Evolutionary conservation across 1,140 invertebrate species (phyloP).

Genomic region (Gonioctena quinquepunctata): DNA sequence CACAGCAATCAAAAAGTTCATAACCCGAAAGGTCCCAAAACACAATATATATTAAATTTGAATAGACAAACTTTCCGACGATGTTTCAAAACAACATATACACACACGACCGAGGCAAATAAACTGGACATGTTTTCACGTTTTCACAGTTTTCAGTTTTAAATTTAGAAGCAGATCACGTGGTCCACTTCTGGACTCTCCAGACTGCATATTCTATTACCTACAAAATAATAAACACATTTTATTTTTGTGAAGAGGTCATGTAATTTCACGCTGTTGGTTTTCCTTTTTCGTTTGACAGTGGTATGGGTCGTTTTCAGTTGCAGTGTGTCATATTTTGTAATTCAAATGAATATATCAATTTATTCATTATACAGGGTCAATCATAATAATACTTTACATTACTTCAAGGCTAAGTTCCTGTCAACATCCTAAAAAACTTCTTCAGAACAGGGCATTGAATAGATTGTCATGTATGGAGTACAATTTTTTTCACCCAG

Average conservation of each 20-base stretch:
- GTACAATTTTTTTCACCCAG: too few relatives aligned
- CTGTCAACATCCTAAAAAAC: too few relatives aligned
- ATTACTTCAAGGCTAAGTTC: too few relatives aligned
- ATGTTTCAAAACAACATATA: not conserved
- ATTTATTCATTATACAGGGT: too few relatives aligned
- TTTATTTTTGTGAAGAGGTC: not conserved
- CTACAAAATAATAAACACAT: not conserved
- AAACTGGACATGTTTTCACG: constrained; percentile 11
- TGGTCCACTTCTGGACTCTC: constrained; percentile 15
- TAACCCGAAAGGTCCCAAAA: not conserved
- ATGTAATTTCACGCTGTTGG: not conserved
- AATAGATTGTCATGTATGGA: too few relatives aligned
- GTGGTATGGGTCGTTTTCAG: too few relatives aligned
- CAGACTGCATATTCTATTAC: constrained; percentile 7
- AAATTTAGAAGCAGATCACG: constrained; percentile 24
- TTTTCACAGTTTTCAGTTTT: not conserved
- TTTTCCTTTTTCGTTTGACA: too few relatives aligned
- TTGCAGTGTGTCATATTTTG: too few relatives aligned
- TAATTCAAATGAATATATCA: too few relatives aligned
- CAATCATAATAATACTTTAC: too few relatives aligned
- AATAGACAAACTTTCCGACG: not conserved
- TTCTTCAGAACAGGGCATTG: too few relatives aligned
- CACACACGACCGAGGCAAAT: not conserved
- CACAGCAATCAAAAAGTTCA: not conserved
- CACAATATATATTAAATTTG: not conserved